Percentiles rank a stretch among this genome's conserved stretches.
These are phyloP conservation scores for Chymomyza procnemis DNA, from an alignment of 2,888 invertebrate genomes.

Conservation along the genomic window DNA sequence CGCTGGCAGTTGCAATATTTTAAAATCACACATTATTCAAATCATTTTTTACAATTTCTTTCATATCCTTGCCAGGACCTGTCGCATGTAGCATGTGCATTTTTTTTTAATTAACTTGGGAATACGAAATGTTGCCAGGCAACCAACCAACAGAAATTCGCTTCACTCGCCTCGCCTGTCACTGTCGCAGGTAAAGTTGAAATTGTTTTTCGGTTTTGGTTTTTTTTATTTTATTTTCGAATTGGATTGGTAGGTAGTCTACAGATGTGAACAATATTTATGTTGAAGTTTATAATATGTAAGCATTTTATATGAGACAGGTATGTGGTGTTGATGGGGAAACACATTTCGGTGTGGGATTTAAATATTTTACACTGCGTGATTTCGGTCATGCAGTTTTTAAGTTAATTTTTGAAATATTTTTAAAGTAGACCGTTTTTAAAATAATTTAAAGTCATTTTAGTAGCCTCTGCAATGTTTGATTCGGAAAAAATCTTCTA, in stretches of 20 bases:
- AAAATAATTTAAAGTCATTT: too few relatives aligned
- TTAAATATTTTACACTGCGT: too few relatives aligned
- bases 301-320: too few relatives aligned
- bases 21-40: conserved; percentile 77
- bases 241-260: conserved; percentile 4
- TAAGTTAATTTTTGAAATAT: too few relatives aligned
- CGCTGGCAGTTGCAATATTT: conserved; percentile 55
- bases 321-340: too few relatives aligned
- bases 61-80: conserved; percentile 17
- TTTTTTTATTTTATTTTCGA: background rate
- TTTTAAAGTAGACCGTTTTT: too few relatives aligned
- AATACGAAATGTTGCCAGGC: conserved; percentile 46
- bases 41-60: conserved; percentile 69
- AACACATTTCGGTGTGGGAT: too few relatives aligned
- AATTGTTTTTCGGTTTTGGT: background rate
- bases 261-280: background rate
- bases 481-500: too few relatives aligned
- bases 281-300: background rate
- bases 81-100: conserved; percentile 28
- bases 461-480: too few relatives aligned
- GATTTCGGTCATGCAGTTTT: too few relatives aligned
- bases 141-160: too few relatives aligned
- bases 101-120: conserved; percentile 73
- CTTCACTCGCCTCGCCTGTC: background rate
- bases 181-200: background rate